Evolutionary conservation across 2,113 vertebrate genomes (phyloP).

Genomic region (Pedionomus torquatus): DNA sequence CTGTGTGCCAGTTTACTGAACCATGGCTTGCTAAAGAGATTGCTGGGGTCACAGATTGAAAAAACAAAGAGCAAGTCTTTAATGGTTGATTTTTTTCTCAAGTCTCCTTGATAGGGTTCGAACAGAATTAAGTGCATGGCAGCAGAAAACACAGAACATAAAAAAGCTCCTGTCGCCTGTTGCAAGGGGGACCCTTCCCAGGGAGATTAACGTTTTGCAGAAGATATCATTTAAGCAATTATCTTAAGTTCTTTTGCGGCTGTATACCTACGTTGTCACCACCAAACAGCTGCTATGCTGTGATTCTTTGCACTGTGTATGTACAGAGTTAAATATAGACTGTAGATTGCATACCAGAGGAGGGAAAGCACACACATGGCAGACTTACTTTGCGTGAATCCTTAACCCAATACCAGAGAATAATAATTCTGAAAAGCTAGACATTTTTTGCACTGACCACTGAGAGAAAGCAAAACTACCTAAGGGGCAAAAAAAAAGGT

Average conservation of each 20-base stretch:
- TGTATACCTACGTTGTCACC: constrained; percentile 10
- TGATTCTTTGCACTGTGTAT: constrained; percentile 15
- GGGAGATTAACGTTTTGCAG: not conserved
- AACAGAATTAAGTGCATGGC: constrained; percentile 36
- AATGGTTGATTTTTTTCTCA: constrained; percentile 69
- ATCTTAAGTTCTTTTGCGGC: constrained; percentile 30
- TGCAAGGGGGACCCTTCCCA: constrained; percentile 30
- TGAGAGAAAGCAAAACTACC: not conserved
- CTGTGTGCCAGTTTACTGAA: constrained; percentile 86
- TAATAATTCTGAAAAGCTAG: not conserved
- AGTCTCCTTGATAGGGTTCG: constrained; percentile 60
- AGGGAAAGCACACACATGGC: not conserved
- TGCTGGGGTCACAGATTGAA: constrained; percentile 80
- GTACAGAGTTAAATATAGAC: constrained; percentile 57
- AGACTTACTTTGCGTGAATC: not conserved
- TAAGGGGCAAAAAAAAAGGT: not conserved
- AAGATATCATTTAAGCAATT: constrained; percentile 35
- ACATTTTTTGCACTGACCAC: not conserved
- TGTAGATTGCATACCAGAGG: constrained; percentile 3
- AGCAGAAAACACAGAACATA: constrained; percentile 8
- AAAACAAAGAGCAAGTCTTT: constrained; percentile 78
- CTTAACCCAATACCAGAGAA: not conserved
- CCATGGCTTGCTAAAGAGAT: constrained; percentile 87
- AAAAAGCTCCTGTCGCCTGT: constrained; percentile 21
- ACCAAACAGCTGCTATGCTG: not conserved